A percentile compares a stretch with the other conserved stretches of the same genome.
Conservation (phyloP, 2,888 invertebrate species). For the Drosophila prostipennis region DNA sequence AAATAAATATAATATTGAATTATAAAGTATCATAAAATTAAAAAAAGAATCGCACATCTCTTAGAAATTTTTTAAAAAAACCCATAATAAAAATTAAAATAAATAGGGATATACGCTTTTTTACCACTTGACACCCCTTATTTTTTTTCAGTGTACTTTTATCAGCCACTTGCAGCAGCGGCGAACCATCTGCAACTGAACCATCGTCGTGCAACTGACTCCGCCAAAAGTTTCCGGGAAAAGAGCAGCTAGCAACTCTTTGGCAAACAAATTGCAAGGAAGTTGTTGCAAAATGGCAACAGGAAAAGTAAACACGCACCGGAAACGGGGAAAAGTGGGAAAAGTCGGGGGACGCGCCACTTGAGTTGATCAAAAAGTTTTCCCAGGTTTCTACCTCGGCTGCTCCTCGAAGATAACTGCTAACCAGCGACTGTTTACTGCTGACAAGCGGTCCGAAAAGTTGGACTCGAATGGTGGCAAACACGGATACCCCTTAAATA, state of each 20-base stretch:
- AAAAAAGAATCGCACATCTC: too few relatives aligned
- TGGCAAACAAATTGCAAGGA: constrained; percentile 75
- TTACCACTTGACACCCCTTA: background rate
- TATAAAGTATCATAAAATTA: too few relatives aligned
- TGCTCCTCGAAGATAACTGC: constrained; percentile 42
- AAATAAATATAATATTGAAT: too few relatives aligned
- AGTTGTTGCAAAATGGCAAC: constrained; percentile 68
- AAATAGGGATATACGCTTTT: too few relatives aligned
- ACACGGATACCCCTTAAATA: background rate
- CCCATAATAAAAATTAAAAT: too few relatives aligned
- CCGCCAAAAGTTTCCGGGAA: constrained; percentile 40
- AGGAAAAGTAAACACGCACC: constrained; percentile 61
- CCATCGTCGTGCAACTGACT: constrained; percentile 28
- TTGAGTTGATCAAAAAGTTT: constrained; percentile 69
- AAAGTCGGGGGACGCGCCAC: constrained; percentile 7
- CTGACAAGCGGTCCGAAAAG: constrained; percentile 31
- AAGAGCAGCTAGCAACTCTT: constrained; percentile 54
- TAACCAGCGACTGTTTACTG: constrained; percentile 31
- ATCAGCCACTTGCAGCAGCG: constrained; percentile 56
- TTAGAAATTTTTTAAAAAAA: too few relatives aligned
- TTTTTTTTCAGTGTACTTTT: constrained; percentile 42
- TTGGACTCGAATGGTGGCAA: background rate
- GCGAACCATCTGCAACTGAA: constrained; percentile 26
- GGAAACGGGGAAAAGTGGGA: constrained; percentile 18
- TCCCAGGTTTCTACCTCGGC: constrained; percentile 48